Conservation (phyloP, 1,140 invertebrate species). For the Magallana ariakensis region DNA sequence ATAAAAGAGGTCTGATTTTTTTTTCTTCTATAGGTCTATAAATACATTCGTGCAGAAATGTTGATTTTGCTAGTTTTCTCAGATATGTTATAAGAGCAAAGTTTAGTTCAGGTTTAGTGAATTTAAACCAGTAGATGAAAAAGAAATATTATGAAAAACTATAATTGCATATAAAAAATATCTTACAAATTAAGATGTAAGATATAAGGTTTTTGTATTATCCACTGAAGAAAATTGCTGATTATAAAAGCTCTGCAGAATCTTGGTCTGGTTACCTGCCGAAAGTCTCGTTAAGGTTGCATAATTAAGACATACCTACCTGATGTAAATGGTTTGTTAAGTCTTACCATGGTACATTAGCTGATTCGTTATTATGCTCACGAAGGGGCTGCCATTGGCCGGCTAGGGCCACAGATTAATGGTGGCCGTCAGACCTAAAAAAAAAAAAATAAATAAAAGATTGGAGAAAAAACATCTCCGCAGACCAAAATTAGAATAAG, state of each 20-base stretch:
- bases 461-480: too few relatives aligned
- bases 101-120: too few relatives aligned
- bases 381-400: neutral
- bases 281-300: neutral
- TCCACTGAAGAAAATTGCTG: neutral
- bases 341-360: neutral
- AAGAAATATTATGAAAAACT: too few relatives aligned
- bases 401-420: neutral
- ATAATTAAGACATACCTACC: constrained; percentile 11
- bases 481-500: constrained; percentile 22
- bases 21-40: too few relatives aligned
- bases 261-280: neutral
- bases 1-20: too few relatives aligned
- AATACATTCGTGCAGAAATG: too few relatives aligned
- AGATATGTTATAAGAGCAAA: too few relatives aligned
- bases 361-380: neutral
- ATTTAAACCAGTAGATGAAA: too few relatives aligned
- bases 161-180: too few relatives aligned
- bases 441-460: neutral
- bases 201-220: too few relatives aligned
- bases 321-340: neutral
- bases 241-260: neutral
- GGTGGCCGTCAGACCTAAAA: neutral
- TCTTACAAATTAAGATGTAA: too few relatives aligned
- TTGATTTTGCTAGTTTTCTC: too few relatives aligned